phyloP scores from a whole-genome alignment of 2,888 invertebrate species.

The Heteropelma amictum region DNA sequence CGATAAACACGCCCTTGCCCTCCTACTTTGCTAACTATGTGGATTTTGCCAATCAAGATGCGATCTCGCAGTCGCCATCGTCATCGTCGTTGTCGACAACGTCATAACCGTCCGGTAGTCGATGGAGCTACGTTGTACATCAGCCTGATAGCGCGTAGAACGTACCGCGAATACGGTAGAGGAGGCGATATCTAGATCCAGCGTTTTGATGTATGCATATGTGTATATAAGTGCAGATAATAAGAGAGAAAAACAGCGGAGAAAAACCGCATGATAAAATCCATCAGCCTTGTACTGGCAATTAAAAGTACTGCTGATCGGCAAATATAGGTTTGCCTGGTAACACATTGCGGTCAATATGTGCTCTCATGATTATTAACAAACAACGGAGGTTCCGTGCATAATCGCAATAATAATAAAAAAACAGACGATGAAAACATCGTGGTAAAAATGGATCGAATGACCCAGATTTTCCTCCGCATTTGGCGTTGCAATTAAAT shows the following conservation, averaged over 20 bases:
- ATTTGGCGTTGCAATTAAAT: background rate
- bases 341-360: slow-evolving; percentile 25
- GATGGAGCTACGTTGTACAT: slow-evolving; percentile 21
- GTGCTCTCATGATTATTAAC: slow-evolving; percentile 51
- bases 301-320: slow-evolving; percentile 28
- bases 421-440: background rate
- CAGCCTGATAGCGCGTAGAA: background rate
- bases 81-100: slow-evolving; percentile 38
- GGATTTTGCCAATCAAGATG: slow-evolving; percentile 65
- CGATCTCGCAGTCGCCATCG: slow-evolving; percentile 50
- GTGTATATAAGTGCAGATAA: slow-evolving; percentile 1
- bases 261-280: slow-evolving; percentile 43
- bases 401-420: slow-evolving; percentile 24
- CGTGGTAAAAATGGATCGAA: background rate
- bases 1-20: slow-evolving; percentile 57
- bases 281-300: slow-evolving; percentile 47
- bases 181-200: slow-evolving; percentile 6
- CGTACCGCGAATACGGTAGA: slow-evolving; percentile 21
- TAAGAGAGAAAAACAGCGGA: slow-evolving; percentile 29
- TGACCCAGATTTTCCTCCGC: background rate
- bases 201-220: slow-evolving; percentile 8
- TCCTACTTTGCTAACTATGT: slow-evolving; percentile 56
- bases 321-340: slow-evolving; percentile 6
- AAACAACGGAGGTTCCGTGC: slow-evolving; percentile 35
- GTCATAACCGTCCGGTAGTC: slow-evolving; percentile 33